A percentile compares a stretch with the other conserved stretches of the same genome.
phyloP scores from a whole-genome alignment of 2,113 vertebrate species.

The Sceloporus undulatus region DNA sequence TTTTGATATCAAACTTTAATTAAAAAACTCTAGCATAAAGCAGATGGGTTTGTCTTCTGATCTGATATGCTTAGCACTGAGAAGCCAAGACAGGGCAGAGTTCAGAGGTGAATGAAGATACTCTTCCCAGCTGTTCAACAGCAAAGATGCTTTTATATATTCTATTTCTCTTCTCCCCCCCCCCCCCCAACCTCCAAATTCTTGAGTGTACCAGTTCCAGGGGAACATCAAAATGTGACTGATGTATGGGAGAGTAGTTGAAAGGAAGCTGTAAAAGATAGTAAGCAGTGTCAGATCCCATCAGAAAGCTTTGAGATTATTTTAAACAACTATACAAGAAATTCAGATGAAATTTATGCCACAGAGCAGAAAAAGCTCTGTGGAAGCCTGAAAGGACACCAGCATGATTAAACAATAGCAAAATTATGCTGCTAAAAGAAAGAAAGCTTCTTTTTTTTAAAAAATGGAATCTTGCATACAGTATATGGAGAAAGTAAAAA shows the following conservation, averaged over 20 bases:
- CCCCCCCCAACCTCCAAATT: neutral
- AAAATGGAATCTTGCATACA: neutral
- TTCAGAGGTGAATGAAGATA: neutral
- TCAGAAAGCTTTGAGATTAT: constrained; percentile 8
- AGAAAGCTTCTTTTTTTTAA: neutral
- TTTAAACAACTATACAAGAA: constrained; percentile 3
- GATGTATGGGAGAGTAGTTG: neutral
- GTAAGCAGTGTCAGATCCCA: neutral
- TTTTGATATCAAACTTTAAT: constrained; percentile 13
- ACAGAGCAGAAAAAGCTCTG: neutral
- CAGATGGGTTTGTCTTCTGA: neutral
- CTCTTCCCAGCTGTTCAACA: neutral
- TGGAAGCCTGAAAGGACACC: neutral
- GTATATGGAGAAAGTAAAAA: neutral
- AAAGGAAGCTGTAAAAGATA: neutral
- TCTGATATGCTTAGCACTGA: constrained; percentile 1
- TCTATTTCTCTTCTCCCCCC: neutral
- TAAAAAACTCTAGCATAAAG: neutral
- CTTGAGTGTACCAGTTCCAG: neutral
- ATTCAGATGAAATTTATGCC: neutral
- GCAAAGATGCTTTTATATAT: neutral
- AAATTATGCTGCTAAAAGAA: neutral
- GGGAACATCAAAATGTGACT: neutral
- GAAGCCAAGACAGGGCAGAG: neutral
- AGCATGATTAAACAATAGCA: neutral